Conservation (phyloP, 2,888 invertebrate species). For the Hypercompe scribonia region DNA sequence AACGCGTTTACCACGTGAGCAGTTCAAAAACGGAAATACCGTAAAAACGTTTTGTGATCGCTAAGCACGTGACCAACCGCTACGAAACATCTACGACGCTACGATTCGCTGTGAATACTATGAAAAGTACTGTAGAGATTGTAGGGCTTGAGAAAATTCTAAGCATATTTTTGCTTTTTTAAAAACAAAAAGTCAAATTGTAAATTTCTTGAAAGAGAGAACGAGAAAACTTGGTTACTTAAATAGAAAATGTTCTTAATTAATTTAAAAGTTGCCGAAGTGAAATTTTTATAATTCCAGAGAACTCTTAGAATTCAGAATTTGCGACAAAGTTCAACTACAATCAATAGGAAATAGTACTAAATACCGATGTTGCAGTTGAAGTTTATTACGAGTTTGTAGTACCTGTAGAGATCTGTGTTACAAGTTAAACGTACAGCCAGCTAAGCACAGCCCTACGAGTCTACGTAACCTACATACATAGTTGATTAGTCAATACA, state of each 20-base stretch:
- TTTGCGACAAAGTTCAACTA: constrained; percentile 44
- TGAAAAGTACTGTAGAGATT: constrained; percentile 25
- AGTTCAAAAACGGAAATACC: constrained; percentile 73
- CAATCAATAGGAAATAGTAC: constrained; percentile 47
- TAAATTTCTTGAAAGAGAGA: not conserved
- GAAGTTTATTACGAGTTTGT: constrained; percentile 54
- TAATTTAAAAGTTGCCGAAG: constrained; percentile 11
- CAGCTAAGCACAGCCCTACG: too few species aligned
- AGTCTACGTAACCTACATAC: too few species aligned
- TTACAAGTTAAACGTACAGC: constrained; percentile 49
- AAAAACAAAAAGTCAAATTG: not conserved
- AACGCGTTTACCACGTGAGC: constrained; percentile 61
- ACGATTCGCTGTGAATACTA: constrained; percentile 44
- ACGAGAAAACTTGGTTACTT: not conserved
- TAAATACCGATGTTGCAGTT: constrained; percentile 33
- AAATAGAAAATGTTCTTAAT: not conserved
- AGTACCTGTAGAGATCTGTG: constrained; percentile 53
- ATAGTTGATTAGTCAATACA: constrained; percentile 11
- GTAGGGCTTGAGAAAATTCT: constrained; percentile 3
- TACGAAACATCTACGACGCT: constrained; percentile 51
- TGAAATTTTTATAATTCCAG: constrained; percentile 5
- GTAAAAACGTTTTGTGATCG: constrained; percentile 79
- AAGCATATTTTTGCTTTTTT: constrained; percentile 13
- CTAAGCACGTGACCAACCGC: constrained; percentile 71
- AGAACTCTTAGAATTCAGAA: constrained; percentile 28